These are phyloP conservation scores for Lepidonotus clava DNA, from an alignment of 2,888 invertebrate genomes.

Conservation along the genomic window DNA sequence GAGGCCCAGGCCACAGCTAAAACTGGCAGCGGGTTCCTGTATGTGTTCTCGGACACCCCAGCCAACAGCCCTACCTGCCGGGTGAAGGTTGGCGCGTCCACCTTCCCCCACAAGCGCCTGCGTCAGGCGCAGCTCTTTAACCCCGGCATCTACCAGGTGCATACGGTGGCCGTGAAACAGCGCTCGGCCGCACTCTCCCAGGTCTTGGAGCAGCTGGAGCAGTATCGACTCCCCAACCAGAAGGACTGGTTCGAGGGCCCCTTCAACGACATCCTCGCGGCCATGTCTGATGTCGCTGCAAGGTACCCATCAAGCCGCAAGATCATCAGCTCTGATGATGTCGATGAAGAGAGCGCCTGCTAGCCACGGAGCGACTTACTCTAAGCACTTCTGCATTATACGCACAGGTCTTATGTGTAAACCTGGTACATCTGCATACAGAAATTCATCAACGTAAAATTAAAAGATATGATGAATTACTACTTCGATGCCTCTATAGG, in stretches of 20 bases:
- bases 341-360: conserved; percentile 33
- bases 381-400: too few relatives aligned
- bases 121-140: conserved; percentile 60
- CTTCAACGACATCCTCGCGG: conserved; percentile 54
- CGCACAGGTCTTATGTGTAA: too few relatives aligned
- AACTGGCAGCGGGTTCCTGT: conserved; percentile 59
- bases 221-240: conserved; percentile 19
- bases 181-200: conserved; percentile 54
- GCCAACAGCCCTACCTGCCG: background rate
- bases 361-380: too few relatives aligned
- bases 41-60: conserved; percentile 59
- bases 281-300: conserved; percentile 42
- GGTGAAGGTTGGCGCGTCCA: conserved; percentile 60
- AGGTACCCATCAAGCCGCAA: conserved; percentile 48
- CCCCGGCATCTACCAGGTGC: conserved; percentile 58
- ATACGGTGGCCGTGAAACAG: conserved; percentile 53
- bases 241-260: conserved; percentile 59
- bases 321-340: background rate
- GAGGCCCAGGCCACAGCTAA: background rate
- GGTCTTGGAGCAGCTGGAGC: conserved; percentile 23
- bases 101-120: conserved; percentile 59
- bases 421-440: too few relatives aligned
- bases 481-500: too few relatives aligned
- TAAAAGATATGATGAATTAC: too few relatives aligned
- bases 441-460: too few relatives aligned